Percentiles rank a stretch among this genome's conserved stretches.
Evolutionary conservation across 2,113 vertebrate species (phyloP).

Genomic region (Motacilla tschutschensis): DNA sequence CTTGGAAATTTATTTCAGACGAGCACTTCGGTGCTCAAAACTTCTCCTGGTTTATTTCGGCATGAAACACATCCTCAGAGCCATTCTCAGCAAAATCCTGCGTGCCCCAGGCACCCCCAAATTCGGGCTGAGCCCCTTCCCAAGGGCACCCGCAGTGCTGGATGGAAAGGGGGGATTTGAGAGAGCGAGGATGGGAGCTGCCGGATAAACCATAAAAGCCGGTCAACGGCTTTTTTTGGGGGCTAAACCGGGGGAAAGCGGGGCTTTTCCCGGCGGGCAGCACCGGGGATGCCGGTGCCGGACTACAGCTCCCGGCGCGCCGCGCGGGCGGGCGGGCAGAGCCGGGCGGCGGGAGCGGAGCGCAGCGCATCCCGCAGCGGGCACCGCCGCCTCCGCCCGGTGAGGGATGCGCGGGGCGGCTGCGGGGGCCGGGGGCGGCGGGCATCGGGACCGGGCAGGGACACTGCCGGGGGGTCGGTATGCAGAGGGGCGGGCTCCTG

Average conservation of each 20-base stretch:
- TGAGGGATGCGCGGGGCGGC: not conserved
- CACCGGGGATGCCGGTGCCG: not conserved
- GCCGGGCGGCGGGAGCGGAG: not conserved
- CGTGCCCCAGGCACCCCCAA: not conserved
- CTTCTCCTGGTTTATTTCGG: rapidly evolving
- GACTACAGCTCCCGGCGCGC: conserved; percentile 44
- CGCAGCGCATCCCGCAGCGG: not conserved
- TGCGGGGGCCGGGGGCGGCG: too few species aligned
- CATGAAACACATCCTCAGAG: not conserved
- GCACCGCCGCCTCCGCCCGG: not conserved
- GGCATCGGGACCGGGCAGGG: not conserved
- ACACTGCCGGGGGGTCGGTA: too few species aligned
- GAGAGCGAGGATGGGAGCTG: rapidly evolving
- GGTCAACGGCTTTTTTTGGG: rapidly evolving
- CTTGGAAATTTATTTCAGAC: not conserved
- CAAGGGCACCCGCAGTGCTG: not conserved
- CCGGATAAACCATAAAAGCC: not conserved
- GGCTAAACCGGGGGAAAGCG: not conserved
- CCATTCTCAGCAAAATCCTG: not conserved
- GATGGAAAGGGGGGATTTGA: rapidly evolving
- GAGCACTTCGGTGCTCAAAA: not conserved
- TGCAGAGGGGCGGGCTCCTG: not conserved
- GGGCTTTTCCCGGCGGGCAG: too few species aligned
- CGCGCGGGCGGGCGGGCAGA: conserved; percentile 29
- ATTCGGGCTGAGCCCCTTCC: not conserved